Conservation (phyloP, 2,888 invertebrate species). For the Drosophila birchii region DNA sequence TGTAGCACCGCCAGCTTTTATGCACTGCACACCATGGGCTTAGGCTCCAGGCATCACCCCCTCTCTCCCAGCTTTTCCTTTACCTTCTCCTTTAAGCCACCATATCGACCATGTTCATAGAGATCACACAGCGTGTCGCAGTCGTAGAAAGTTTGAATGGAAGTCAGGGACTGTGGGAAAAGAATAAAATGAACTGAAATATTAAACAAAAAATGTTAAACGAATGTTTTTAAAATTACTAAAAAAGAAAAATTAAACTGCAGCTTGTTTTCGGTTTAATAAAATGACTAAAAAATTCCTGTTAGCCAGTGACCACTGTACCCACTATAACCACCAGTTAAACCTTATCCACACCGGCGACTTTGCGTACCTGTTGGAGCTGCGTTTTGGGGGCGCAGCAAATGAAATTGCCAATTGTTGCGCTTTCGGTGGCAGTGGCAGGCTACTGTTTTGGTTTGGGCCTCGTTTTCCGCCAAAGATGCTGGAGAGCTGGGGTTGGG, state of each 20-base stretch:
- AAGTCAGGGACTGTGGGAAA: slow-evolving; percentile 7
- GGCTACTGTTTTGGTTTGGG: slow-evolving; percentile 62
- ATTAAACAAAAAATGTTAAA: not conserved
- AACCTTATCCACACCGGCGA: slow-evolving; percentile 20
- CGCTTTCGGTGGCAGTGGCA: slow-evolving; percentile 61
- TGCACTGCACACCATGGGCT: slow-evolving; percentile 22
- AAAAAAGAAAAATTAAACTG: too few relatives aligned
- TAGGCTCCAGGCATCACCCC: not conserved
- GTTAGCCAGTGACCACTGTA: slow-evolving; percentile 24
- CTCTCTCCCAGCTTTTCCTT: not conserved
- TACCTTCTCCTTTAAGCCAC: slow-evolving; percentile 5
- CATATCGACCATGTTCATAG: slow-evolving; percentile 60
- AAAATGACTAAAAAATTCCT: not conserved
- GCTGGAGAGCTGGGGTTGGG: slow-evolving; percentile 22
- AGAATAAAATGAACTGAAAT: not conserved
- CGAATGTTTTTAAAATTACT: not conserved
- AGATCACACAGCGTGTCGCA: slow-evolving; percentile 68
- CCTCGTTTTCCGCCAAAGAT: slow-evolving; percentile 53
- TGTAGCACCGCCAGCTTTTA: slow-evolving; percentile 66
- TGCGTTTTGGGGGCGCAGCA: slow-evolving; percentile 71
- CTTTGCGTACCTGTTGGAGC: slow-evolving; percentile 67
- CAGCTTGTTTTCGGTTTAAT: not conserved
- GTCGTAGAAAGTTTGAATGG: slow-evolving; percentile 67
- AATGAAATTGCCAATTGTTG: slow-evolving; percentile 77
- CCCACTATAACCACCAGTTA: slow-evolving; percentile 16